A percentile compares a stretch with the other conserved stretches of the same genome.
phyloP scores from a whole-genome alignment of 2,888 invertebrate species.

The Limenitis camilla region DNA sequence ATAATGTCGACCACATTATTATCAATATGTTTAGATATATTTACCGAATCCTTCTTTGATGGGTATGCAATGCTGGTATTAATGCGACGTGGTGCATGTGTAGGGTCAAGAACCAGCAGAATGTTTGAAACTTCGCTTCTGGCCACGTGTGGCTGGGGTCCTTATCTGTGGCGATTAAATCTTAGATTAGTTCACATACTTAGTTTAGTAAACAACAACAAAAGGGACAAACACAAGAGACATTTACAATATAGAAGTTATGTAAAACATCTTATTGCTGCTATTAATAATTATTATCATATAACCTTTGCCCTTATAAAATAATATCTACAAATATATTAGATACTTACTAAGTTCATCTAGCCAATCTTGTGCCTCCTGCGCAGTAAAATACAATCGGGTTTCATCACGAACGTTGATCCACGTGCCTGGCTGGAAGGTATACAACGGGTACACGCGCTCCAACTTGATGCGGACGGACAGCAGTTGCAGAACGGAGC shows the following conservation, averaged over 20 bases:
- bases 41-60: conserved; percentile 65
- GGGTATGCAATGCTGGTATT: conserved; percentile 89
- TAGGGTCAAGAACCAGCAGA: conserved; percentile 97
- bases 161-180: conserved; percentile 45
- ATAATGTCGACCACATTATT: not conserved
- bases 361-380: conserved; percentile 86
- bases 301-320: too few relatives aligned
- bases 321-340: too few relatives aligned
- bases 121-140: conserved; percentile 93
- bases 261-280: too few relatives aligned
- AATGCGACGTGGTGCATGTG: conserved; percentile 95
- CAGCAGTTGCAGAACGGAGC: conserved; percentile 92
- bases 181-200: not conserved
- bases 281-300: too few relatives aligned
- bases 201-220: too few relatives aligned
- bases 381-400: conserved; percentile 85
- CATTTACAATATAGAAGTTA: too few relatives aligned
- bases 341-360: conserved; percentile 74
- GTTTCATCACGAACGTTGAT: conserved; percentile 86
- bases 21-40: not conserved
- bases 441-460: conserved; percentile 91
- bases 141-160: conserved; percentile 77
- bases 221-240: too few relatives aligned
- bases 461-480: conserved; percentile 92
- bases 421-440: conserved; percentile 86